Evolutionary conservation across 23 tunicate genomes (phyloP).

Genomic region (Trididemnum clinides): DNA sequence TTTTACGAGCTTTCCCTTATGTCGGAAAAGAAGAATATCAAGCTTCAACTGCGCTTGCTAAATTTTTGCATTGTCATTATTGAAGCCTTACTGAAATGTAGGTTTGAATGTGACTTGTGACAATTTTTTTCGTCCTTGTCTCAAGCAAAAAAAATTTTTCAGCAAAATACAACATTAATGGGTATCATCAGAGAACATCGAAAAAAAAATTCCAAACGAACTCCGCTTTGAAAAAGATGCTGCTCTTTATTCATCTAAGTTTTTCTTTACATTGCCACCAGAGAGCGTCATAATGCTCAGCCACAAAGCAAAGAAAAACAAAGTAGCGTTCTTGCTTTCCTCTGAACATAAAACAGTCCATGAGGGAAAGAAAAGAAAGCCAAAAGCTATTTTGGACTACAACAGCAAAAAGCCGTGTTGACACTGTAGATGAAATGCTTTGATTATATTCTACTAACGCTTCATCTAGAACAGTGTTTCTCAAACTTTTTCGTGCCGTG

Average conservation of each 20-base stretch:
- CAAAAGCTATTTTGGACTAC: neutral
- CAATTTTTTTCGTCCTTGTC: slow-evolving; percentile 20
- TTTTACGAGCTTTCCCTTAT: slow-evolving; percentile 8
- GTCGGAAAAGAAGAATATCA: slow-evolving; percentile 29
- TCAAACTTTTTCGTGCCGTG: too few species aligned
- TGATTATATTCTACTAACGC: neutral
- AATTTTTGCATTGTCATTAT: slow-evolving; percentile 13
- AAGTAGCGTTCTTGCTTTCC: neutral
- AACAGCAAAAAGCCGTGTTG: too few species aligned
- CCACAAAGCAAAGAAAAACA: too few species aligned
- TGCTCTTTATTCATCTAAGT: too few species aligned
- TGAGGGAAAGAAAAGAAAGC: neutral
- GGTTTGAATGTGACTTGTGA: slow-evolving; percentile 27
- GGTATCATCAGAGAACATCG: too few species aligned
- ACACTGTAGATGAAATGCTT: too few species aligned
- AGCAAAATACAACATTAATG: too few species aligned
- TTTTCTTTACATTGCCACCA: too few species aligned
- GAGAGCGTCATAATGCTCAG: too few species aligned
- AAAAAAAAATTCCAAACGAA: neutral
- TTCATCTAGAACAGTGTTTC: too few species aligned
- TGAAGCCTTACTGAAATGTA: slow-evolving; percentile 23
- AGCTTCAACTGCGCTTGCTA: slow-evolving; percentile 1
- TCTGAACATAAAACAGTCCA: neutral
- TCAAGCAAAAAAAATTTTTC: neutral
- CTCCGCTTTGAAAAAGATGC: neutral